Base-by-base conservation (phyloP, 2,888 invertebrate genomes). In the Macrosiphum euphorbiae region DNA sequence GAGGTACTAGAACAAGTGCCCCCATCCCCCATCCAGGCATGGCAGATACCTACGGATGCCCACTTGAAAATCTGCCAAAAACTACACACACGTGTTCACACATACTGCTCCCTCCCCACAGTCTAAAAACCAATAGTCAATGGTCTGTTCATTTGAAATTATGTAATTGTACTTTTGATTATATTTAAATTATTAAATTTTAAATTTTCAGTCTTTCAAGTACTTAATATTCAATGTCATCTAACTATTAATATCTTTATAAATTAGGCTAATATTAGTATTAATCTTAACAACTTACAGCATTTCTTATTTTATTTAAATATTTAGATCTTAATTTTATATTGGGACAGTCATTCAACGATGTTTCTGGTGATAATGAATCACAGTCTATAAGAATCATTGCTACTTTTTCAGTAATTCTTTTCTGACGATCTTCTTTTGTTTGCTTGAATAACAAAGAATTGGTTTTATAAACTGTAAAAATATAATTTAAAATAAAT, bases 351-450 rank as follows among this genome's bases (percentile, higher is more conserved):
- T 88, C 10, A 58, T 88, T 87, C 41, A 52, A 28, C n/a, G 55
- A 41, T 28, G 41, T 50, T 58, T 78, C 11, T 55, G 91, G 35
- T 35, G n/a, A 86, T 67, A 44, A 87, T 41, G 87, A 61, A 88
- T 88, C 88, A 44, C 55, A 50, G 20, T 95, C 96, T 94, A 96
- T 95, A 58, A 96, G 95, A 95, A 96, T 95, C 92, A 96, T 96
- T 24, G 96, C 96, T 94, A 96, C 96, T 95, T 95, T 96, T 95
- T 96, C 96, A 67, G 96, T 95, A 94, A 96, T 95, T 50, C 96
- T 95, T 47, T 95, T 95, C 91, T 96, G 96, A 93, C 96, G 95
- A 55, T 96, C 96, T 94, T 95, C 96, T 94, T 95, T 94, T 3
- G 96, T 95, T 92, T 96, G 95, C 67, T 95, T 96, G 95, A 96